Evolutionary conservation across 2,888 invertebrate species (phyloP).

Genomic region (Heliconius ethilla): DNA sequence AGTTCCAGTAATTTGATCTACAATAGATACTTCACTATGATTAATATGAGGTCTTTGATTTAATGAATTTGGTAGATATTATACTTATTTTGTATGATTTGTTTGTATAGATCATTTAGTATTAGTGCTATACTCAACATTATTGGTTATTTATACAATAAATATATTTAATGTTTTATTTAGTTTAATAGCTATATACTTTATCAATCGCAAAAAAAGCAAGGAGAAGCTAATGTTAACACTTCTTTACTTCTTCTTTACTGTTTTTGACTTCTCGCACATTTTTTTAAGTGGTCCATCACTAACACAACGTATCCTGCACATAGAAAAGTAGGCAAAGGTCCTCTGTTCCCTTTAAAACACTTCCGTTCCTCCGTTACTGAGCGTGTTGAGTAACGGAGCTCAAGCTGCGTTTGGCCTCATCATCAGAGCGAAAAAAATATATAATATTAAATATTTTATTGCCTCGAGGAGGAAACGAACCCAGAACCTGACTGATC

Average conservation of each 20-base stretch:
- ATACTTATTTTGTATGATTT: not conserved
- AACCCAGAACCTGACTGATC: too few species aligned
- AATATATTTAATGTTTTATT: not conserved
- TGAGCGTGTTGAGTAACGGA: too few species aligned
- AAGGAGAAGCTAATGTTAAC: not conserved
- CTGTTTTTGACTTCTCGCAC: too few species aligned
- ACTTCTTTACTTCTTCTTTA: not conserved
- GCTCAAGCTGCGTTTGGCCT: too few species aligned
- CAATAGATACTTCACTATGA: slow-evolving; percentile 19
- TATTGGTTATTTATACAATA: not conserved
- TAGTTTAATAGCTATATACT: not conserved
- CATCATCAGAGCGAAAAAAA: too few species aligned
- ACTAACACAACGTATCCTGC: too few species aligned
- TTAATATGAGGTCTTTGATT: slow-evolving; percentile 15
- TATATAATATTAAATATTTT: too few species aligned
- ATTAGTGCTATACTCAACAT: not conserved
- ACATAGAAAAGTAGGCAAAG: too few species aligned
- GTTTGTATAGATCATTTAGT: not conserved
- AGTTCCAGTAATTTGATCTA: slow-evolving; percentile 21
- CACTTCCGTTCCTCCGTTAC: not conserved
- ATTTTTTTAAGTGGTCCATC: too few species aligned
- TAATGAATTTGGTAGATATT: not conserved
- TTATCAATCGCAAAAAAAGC: not conserved
- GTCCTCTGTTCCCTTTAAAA: not conserved
- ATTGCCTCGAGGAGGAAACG: too few species aligned